Evolutionary conservation across 2,797 vertebrate genomes (phyloP).

Genomic region (Lemur catta): DNA sequence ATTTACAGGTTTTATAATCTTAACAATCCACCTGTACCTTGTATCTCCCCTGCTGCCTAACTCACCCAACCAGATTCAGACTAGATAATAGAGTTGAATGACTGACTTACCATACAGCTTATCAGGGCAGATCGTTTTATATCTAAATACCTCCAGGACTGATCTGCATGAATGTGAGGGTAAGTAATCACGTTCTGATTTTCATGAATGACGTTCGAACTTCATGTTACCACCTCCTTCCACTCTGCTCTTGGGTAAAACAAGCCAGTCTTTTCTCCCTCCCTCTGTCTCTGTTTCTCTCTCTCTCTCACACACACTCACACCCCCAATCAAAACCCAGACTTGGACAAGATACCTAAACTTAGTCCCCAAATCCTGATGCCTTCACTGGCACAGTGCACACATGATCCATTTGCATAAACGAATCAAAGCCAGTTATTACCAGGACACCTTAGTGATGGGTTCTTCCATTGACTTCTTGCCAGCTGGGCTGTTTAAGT

Average conservation of each 20-base stretch:
- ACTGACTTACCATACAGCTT: not conserved
- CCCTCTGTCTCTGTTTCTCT: not conserved
- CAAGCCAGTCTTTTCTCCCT: not conserved
- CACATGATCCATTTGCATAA: not conserved
- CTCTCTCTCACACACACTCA: not conserved
- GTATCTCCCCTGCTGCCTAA: not conserved
- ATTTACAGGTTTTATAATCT: not conserved
- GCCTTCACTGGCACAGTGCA: not conserved
- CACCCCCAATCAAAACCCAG: not conserved
- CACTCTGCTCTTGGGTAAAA: not conserved
- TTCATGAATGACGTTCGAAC: not conserved
- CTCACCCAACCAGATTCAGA: not conserved
- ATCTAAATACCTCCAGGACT: not conserved
- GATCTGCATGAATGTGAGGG: not conserved
- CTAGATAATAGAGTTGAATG: fast-evolving
- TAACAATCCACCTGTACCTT: fast-evolving
- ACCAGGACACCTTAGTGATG: not conserved
- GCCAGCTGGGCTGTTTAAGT: not conserved
- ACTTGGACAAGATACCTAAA: not conserved
- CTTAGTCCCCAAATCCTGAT: not conserved
- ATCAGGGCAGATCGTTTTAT: not conserved
- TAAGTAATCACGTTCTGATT: not conserved
- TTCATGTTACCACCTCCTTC: not conserved
- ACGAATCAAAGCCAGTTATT: slow-evolving; percentile 4
- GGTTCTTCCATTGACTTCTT: not conserved